These are phyloP conservation scores for Hypanus sabinus DNA, from an alignment of 2,113 vertebrate species.

Conservation along the genomic window DNA sequence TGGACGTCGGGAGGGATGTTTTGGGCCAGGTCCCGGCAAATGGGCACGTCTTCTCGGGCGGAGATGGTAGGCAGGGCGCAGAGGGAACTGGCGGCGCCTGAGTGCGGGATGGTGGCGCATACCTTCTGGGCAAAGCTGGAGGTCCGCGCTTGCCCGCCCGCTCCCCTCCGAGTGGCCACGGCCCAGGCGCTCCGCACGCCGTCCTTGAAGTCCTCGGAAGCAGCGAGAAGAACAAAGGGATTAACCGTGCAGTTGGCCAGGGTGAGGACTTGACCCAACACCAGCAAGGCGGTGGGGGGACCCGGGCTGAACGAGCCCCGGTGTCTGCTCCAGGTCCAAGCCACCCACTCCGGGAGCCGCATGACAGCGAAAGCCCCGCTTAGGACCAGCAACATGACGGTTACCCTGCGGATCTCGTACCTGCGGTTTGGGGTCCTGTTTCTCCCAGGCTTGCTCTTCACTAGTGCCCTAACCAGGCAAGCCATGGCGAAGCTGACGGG, in stretches of 20 bases:
- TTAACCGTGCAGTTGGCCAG: conserved; percentile 57
- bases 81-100: no score
- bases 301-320: conserved; percentile 42
- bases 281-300: conserved; percentile 52
- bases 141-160: conserved; percentile 42
- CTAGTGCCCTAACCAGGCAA: conserved; percentile 52
- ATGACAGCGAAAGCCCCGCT: conserved; percentile 56
- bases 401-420: conserved; percentile 48
- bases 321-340: conserved; percentile 60
- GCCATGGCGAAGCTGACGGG: conserved; percentile 54
- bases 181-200: conserved; percentile 50
- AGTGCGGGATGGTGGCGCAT: not conserved
- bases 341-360: conserved; percentile 63
- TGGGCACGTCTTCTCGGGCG: not conserved
- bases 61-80: conserved; percentile 28
- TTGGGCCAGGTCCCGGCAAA: conserved; percentile 27
- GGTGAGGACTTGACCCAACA: conserved; percentile 54
- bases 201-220: conserved; percentile 57
- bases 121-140: conserved; percentile 43
- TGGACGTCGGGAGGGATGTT: conserved; percentile 62
- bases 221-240: conserved; percentile 55
- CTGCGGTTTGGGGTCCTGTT: conserved; percentile 40
- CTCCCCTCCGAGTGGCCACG: conserved; percentile 37
- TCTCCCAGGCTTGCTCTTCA: conserved; percentile 39
- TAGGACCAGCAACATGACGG: conserved; percentile 54